Evolutionary conservation across 2,797 vertebrate genomes (phyloP), one percentile per base, ranked within the genome.

Genomic region (Sebastes hopkinsi): DNA sequence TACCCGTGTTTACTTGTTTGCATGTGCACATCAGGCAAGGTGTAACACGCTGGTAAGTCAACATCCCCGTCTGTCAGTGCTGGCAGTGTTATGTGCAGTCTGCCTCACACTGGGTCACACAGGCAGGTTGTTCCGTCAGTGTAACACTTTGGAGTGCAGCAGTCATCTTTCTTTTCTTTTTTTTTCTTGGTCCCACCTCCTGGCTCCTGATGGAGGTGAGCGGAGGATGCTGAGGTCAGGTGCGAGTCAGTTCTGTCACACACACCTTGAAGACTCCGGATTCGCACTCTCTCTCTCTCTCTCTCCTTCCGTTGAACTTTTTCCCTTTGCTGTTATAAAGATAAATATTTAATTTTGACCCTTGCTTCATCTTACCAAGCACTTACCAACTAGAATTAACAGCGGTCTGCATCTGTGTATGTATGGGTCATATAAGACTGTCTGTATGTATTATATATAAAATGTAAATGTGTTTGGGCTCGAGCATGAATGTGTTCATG

Each of bases 211-310:
- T 59, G 56, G 50, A 0, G 16, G 64, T 27, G 59, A 79, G 68
- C 4, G 1, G 22, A 79, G 72, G 42, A 77, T 30, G 80, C 38
- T 54, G 29, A 65, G 89, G 88, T 91, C 75, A 80, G 30, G 8
- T 25, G 73, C 74, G 72, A 86, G 82, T 86, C 78, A 83, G 3
- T 61, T 78, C 75, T 72, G 68, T 85, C 86, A 83, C 69, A 79
- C 67, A 79, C 77, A 75, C 67, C 64, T 70, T 77, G 30, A 80
- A 10, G 60, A 75, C 67, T 56, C 38, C 9, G 46, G 67, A 2
- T 20, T 56, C 4, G 0, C n/a, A 2, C n/a, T 42, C 38, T 14
- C 38, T 66, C 29, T 42, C 29, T 2, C 36, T 66, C 29, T 75
- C 34, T 69, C 29, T 65, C 46, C 14, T 30, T 75, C 30, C 10